Evolutionary conservation across 2,888 invertebrate genomes (phyloP), one percentile per base, ranked within the genome.

Genomic region (Drosophila meridiana): DNA sequence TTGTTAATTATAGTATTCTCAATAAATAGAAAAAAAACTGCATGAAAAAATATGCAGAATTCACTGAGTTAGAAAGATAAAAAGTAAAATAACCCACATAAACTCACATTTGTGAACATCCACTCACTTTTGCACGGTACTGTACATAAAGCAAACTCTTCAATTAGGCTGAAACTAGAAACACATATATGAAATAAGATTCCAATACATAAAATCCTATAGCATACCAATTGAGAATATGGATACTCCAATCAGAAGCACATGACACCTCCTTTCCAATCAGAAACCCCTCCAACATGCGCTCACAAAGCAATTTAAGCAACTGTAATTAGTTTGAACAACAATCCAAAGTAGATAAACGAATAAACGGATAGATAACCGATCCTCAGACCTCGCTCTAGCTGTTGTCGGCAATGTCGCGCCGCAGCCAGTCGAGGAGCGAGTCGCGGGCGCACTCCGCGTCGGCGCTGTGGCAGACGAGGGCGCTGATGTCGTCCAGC

Each of bases 381-480:
- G 3, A 20, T 14, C 11, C 2, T 11, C 1, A 36, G 1, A 13
- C 4, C 28, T 7, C 4, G 11, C 6, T 26, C n/a, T 52, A 86
- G 62, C 70, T 82, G 40, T 74, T 79, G 9, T 83, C 89, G 34
- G 89, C 90, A 36, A 90, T 82, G 55, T 91, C 90, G 8, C 83
- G 72, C 7, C 87, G 81, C 48, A 92, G 66, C 89, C 90, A 92
- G n/a, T 80, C 69, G 3, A 89, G 64, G 7, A 92, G 52, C 4
- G 78, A 76, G 57, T 86, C 82, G 7, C 90, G 76, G 11, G 75
- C 75, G 28, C 87, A 89, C 40, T 90, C 87, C 6, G 82, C 82
- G 2, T 75, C 71, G 8, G 76, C 77, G 42, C 82, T 76, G n/a
- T 82, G 62, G 57, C 91, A 90, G 0, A 68, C 14, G 5, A 92